These are phyloP conservation scores for Leptinotarsa peninsularis DNA, from an alignment of 2,888 invertebrate species.

Conservation along the genomic window DNA sequence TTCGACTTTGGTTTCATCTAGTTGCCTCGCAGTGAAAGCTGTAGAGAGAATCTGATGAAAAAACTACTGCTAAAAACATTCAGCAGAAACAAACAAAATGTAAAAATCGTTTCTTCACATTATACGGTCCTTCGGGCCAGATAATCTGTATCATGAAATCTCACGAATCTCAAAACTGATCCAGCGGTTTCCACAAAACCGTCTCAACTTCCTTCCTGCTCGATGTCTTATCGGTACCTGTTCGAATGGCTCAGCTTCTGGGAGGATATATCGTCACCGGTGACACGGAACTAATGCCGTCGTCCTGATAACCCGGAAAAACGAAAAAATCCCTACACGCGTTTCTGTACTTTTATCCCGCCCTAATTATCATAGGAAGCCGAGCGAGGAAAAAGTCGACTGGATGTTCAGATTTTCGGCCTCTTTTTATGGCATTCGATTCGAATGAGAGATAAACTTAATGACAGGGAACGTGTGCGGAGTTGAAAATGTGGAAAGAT, in stretches of 20 bases:
- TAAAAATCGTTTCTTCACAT: not conserved
- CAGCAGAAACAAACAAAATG: not conserved
- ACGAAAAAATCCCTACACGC: slow-evolving; percentile 26
- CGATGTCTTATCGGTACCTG: slow-evolving; percentile 56
- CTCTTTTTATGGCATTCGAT: slow-evolving; percentile 25
- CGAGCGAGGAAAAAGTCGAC: slow-evolving; percentile 12
- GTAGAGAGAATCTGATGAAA: not conserved
- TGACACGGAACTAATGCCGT: slow-evolving; percentile 53
- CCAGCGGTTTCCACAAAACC: slow-evolving; percentile 45
- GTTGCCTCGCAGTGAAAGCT: too few species aligned
- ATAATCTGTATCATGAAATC: not conserved
- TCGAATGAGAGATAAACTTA: slow-evolving; percentile 16
- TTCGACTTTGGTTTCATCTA: too few species aligned
- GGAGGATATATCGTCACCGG: slow-evolving; percentile 52
- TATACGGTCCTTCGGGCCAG: not conserved
- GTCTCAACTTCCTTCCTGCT: slow-evolving; percentile 52
- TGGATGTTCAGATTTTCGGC: slow-evolving; percentile 17
- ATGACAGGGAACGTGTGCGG: slow-evolving; percentile 6
- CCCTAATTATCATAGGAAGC: slow-evolving; percentile 24
- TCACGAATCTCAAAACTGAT: not conserved
- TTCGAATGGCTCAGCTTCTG: slow-evolving; percentile 55
- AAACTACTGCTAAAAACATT: not conserved
- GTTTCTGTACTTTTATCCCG: slow-evolving; percentile 19
- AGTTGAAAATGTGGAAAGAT: not conserved
- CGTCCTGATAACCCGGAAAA: slow-evolving; percentile 46